Evolutionary conservation across 2,888 invertebrate genomes (phyloP).

Genomic region (Periphyllus acericola): DNA sequence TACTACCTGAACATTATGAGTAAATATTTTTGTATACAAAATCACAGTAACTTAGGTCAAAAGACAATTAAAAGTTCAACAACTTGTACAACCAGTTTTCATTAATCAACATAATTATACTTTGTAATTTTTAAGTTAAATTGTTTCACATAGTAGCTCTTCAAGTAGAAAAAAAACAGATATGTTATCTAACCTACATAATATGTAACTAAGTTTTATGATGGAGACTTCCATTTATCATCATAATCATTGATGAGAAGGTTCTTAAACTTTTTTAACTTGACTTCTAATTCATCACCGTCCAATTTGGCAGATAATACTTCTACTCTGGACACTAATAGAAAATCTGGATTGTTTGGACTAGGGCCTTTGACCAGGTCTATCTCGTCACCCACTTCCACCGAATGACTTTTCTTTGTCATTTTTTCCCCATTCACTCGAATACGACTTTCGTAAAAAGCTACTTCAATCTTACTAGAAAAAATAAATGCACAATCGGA

Average conservation of each 20-base stretch:
- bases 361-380: slow-evolving; percentile 79
- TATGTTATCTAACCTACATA: no score
- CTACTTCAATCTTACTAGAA: slow-evolving; percentile 80
- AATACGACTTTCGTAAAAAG: slow-evolving; percentile 84
- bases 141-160: no score
- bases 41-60: not conserved
- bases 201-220: not conserved
- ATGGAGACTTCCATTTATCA: slow-evolving; percentile 38
- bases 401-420: slow-evolving; percentile 78
- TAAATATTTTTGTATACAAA: not conserved
- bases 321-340: slow-evolving; percentile 77
- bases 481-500: slow-evolving; percentile 42
- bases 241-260: slow-evolving; percentile 79
- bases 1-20: no score
- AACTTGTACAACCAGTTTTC: no score
- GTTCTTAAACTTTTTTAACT: slow-evolving; percentile 76
- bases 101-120: no score
- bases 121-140: no score
- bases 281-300: slow-evolving; percentile 71
- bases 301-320: slow-evolving; percentile 72
- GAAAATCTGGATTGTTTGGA: slow-evolving; percentile 75
- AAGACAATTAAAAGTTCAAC: no score
- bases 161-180: no score
- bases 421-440: slow-evolving; percentile 82
- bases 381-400: slow-evolving; percentile 78